Evolutionary conservation across 2,113 vertebrate species (phyloP).

Genomic region (Tauraco erythrolophus): DNA sequence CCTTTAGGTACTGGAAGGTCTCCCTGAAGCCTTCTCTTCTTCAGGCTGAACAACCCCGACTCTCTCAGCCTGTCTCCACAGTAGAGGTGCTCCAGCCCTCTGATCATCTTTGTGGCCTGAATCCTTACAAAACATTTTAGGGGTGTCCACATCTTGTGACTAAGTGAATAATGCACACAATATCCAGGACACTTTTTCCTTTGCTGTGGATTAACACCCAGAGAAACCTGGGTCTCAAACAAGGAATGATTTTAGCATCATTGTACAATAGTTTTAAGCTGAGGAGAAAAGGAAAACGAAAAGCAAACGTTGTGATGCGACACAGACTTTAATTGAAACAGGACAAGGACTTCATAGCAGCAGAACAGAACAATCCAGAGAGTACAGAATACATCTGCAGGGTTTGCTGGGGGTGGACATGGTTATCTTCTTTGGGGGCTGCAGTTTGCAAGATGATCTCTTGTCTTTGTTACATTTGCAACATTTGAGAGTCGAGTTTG

Average conservation of each 20-base stretch:
- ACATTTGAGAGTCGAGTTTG: neutral
- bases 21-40: no score
- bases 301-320: neutral
- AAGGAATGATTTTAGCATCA: no score
- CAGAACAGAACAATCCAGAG: neutral
- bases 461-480: neutral
- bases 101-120: no score
- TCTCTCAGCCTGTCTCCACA: no score
- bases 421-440: neutral
- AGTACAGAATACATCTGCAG: neutral
- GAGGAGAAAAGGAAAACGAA: neutral
- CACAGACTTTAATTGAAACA: neutral
- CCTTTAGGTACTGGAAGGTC: no score
- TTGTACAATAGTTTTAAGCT: neutral
- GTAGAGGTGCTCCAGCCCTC: no score
- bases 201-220: neutral
- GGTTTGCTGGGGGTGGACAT: neutral
- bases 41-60: no score
- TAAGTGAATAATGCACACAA: neutral
- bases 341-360: neutral
- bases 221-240: neutral
- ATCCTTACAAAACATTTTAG: neutral
- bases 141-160: neutral
- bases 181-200: neutral
- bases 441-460: neutral